A percentile compares a stretch with the other conserved stretches of the same genome.
Evolutionary conservation across 2,113 vertebrate genomes (phyloP).

Genomic region (Greenwoodochromis staneri): DNA sequence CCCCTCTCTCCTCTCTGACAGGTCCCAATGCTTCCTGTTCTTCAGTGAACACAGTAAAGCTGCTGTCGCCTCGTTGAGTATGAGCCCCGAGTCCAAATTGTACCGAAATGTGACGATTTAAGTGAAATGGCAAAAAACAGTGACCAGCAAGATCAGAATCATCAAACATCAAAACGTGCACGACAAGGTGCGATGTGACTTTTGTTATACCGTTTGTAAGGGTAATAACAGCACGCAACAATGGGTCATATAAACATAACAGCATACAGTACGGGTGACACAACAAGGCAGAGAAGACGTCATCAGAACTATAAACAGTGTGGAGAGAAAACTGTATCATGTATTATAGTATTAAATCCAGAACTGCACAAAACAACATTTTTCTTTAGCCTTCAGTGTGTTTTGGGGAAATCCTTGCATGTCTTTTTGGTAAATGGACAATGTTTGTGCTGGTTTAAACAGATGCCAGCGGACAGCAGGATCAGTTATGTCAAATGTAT

Average conservation of each 20-base stretch:
- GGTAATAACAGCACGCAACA: background rate
- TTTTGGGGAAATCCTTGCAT: background rate
- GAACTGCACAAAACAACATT: background rate
- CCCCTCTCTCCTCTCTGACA: background rate
- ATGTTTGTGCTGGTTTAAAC: background rate
- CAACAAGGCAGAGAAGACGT: fast-evolving
- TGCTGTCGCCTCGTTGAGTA: background rate
- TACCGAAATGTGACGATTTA: fast-evolving
- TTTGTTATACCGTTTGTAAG: fast-evolving
- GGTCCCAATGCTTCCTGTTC: background rate
- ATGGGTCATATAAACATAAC: background rate
- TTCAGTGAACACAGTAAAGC: background rate
- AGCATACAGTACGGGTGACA: fast-evolving
- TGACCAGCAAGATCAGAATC: background rate
- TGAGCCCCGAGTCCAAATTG: background rate
- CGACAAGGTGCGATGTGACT: background rate
- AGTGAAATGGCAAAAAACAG: background rate
- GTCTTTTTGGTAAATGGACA: background rate
- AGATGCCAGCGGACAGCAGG: fast-evolving
- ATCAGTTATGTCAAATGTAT: background rate
- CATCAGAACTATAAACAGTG: background rate
- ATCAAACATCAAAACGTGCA: background rate
- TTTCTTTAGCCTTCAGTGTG: background rate
- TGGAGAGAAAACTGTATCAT: background rate
- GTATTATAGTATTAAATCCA: background rate